Conservation (phyloP, 2,113 vertebrate species). For the Oryzias javanicus region DNA sequence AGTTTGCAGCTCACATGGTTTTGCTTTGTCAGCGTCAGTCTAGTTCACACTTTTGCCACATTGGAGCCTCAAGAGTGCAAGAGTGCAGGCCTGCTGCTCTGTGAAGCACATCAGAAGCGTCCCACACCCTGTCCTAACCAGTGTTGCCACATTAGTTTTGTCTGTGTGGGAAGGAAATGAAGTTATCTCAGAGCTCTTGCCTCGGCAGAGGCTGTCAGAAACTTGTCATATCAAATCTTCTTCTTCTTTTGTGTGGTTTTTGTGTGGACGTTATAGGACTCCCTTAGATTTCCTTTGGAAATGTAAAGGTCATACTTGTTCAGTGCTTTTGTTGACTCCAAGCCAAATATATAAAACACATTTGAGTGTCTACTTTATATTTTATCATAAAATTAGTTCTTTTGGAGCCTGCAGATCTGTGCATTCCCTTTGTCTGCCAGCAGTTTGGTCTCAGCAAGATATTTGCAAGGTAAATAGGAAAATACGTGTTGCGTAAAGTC, state of each 20-base stretch:
- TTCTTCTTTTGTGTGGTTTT: constrained; percentile 17
- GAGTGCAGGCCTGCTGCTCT: constrained; percentile 9
- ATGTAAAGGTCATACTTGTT: too few species aligned
- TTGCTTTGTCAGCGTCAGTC: constrained; percentile 29
- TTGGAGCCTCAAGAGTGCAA: constrained; percentile 17
- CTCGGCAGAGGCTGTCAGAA: constrained; percentile 25
- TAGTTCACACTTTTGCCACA: constrained; percentile 23
- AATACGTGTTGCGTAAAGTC: constrained; percentile 41
- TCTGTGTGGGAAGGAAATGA: constrained; percentile 48
- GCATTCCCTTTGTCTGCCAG: constrained; percentile 24
- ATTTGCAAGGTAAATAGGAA: constrained; percentile 37
- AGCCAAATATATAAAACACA: too few species aligned
- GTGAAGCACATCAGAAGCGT: constrained; percentile 8
- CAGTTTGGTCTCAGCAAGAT: constrained; percentile 25
- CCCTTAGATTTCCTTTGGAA: too few species aligned
- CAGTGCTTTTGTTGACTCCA: too few species aligned
- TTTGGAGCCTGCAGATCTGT: neutral
- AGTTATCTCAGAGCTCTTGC: constrained; percentile 42
- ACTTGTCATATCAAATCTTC: constrained; percentile 12
- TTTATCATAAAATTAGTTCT: neutral
- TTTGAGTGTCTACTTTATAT: too few species aligned
- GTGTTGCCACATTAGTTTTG: constrained; percentile 38
- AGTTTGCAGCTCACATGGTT: constrained; percentile 4
- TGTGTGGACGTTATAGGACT: constrained; percentile 5
- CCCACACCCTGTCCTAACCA: constrained; percentile 48